These are phyloP conservation scores for Macrosoma leucophasiata DNA, from an alignment of 2,888 invertebrate genomes.

Conservation along the genomic window DNA sequence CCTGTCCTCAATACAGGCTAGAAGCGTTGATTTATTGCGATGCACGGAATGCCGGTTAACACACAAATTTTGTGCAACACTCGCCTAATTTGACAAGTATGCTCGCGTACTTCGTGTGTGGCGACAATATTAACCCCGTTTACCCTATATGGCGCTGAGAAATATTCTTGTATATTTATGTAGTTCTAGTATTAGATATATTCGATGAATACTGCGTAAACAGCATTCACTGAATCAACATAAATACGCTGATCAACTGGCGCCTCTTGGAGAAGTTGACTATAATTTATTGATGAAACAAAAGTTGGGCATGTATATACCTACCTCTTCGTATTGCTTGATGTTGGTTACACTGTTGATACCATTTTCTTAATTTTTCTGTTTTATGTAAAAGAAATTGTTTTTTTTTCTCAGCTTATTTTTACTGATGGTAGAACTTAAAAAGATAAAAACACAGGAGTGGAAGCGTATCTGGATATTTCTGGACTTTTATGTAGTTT, in stretches of 20 bases:
- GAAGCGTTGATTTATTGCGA: constrained; percentile 66
- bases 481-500: too few relatives aligned
- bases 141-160: constrained; percentile 29
- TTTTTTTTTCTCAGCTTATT: too few relatives aligned
- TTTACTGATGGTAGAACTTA: too few relatives aligned
- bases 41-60: constrained; percentile 56
- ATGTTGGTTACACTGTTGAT: too few relatives aligned
- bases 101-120: constrained; percentile 27
- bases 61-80: constrained; percentile 63
- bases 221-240: too few relatives aligned
- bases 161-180: constrained; percentile 13
- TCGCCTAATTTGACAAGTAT: constrained; percentile 37
- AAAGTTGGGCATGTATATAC: constrained; percentile 6
- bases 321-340: too few relatives aligned
- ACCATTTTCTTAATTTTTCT: too few relatives aligned
- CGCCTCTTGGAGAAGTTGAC: constrained; percentile 5
- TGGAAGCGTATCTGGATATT: too few relatives aligned
- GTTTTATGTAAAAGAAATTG: too few relatives aligned
- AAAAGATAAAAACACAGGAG: too few relatives aligned
- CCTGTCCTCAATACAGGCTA: constrained; percentile 67
- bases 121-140: constrained; percentile 37
- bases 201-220: too few relatives aligned
- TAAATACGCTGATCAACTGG: constrained; percentile 7
- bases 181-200: background rate
- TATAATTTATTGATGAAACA: constrained; percentile 3